Conservation (phyloP, 2,113 vertebrate species). For the Petrocephalus microphthalmus region DNA sequence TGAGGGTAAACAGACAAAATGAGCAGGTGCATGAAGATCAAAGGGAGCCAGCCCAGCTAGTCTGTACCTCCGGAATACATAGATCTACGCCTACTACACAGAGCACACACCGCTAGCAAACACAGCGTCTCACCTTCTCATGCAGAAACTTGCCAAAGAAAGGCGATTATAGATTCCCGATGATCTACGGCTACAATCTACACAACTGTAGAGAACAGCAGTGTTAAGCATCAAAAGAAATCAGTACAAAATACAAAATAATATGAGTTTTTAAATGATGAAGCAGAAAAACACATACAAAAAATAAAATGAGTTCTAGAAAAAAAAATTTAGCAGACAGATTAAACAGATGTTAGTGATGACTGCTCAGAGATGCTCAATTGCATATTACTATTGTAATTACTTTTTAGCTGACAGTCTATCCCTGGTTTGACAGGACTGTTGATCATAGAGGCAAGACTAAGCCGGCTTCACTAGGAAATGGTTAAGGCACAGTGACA, state of each 20-base stretch:
- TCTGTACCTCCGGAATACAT: neutral
- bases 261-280: neutral
- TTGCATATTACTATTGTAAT: neutral
- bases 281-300: neutral
- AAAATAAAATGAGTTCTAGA: neutral
- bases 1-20: neutral
- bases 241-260: neutral
- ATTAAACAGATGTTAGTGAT: neutral
- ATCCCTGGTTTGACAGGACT: neutral
- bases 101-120: neutral
- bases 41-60: neutral
- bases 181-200: neutral
- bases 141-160: neutral
- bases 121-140: neutral
- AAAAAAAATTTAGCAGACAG: neutral
- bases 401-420: neutral
- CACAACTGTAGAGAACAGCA: neutral
- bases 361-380: neutral
- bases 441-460: neutral
- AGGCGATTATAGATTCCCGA: neutral
- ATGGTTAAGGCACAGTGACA: constrained; percentile 10
- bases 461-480: constrained; percentile 10
- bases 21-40: neutral
- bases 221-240: neutral
- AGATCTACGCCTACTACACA: neutral